These are phyloP conservation scores for Lethenteron camtschaticum DNA, from an alignment of 2,113 vertebrate species.

Conservation along the genomic window DNA sequence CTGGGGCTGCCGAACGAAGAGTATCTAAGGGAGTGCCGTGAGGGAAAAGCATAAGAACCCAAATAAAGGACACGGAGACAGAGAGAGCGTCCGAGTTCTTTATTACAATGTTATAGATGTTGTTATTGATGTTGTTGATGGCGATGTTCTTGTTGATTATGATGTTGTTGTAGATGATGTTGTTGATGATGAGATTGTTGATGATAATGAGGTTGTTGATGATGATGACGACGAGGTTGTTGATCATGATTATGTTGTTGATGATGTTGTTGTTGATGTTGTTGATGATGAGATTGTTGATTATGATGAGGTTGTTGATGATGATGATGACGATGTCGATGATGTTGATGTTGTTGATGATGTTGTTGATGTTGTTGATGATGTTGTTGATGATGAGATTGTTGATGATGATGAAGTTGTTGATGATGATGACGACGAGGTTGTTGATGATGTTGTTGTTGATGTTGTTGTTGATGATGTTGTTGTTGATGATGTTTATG, in stretches of 20 bases:
- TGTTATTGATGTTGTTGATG: neutral
- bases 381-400: neutral
- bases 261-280: neutral
- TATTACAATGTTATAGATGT: neutral
- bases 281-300: neutral
- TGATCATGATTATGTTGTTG: neutral
- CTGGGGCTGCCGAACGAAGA: too few species aligned
- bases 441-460: neutral
- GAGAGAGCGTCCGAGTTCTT: too few species aligned
- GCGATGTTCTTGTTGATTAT: neutral
- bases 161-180: neutral
- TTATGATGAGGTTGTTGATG: neutral
- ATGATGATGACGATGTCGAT: neutral
- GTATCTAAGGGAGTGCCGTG: too few species aligned
- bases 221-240: neutral
- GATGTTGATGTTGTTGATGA: neutral
- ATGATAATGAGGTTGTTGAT: neutral
- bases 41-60: too few species aligned
- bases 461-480: neutral
- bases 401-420: neutral
- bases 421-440: too few species aligned
- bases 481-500: neutral
- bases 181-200: neutral
- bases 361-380: neutral
- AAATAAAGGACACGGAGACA: too few species aligned